A percentile compares a stretch with the other conserved stretches of the same genome.
Conservation (phyloP, 1,140 invertebrate species). For the Harlomillsia oculata region DNA sequence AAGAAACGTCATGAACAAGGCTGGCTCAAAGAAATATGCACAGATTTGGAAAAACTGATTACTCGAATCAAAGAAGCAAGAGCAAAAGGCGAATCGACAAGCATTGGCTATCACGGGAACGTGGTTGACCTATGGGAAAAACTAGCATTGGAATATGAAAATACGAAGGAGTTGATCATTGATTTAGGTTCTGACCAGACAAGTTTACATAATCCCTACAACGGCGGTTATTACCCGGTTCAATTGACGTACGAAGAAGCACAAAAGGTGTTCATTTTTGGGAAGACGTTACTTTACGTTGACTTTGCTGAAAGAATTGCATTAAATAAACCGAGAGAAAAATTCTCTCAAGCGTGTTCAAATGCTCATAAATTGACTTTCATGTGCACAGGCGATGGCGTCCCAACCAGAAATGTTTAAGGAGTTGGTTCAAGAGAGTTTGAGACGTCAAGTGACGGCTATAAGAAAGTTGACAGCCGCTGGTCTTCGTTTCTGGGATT, state of each 20-base stretch:
- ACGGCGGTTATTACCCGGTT: slow-evolving; percentile 58
- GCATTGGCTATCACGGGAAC: slow-evolving; percentile 57
- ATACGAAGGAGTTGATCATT: slow-evolving; percentile 49
- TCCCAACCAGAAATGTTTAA: slow-evolving; percentile 48
- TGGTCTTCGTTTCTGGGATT: slow-evolving; percentile 61
- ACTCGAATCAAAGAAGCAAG: slow-evolving; percentile 42
- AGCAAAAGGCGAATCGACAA: slow-evolving; percentile 40
- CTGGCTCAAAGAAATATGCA: slow-evolving; percentile 50
- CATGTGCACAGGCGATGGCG: slow-evolving; percentile 47
- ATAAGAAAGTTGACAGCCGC: slow-evolving; percentile 48
- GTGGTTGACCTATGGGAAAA: slow-evolving; percentile 56
- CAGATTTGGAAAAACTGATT: slow-evolving; percentile 47
- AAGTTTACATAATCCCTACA: slow-evolving; percentile 52
- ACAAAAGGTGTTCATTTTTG: slow-evolving; percentile 35
- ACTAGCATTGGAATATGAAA: slow-evolving; percentile 47
- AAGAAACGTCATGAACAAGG: slow-evolving; percentile 53
- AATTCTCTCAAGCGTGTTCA: too few species aligned
- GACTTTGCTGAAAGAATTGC: too few species aligned
- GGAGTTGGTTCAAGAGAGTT: slow-evolving; percentile 50
- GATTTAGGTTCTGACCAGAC: slow-evolving; percentile 62
- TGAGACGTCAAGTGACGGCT: slow-evolving; percentile 52
- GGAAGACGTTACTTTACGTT: background rate
- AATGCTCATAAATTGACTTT: too few species aligned
- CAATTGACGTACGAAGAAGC: slow-evolving; percentile 43
- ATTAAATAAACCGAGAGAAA: too few species aligned